These are phyloP conservation scores for Schizaphis graminum DNA, from an alignment of 2,888 invertebrate genomes.

Conservation along the genomic window DNA sequence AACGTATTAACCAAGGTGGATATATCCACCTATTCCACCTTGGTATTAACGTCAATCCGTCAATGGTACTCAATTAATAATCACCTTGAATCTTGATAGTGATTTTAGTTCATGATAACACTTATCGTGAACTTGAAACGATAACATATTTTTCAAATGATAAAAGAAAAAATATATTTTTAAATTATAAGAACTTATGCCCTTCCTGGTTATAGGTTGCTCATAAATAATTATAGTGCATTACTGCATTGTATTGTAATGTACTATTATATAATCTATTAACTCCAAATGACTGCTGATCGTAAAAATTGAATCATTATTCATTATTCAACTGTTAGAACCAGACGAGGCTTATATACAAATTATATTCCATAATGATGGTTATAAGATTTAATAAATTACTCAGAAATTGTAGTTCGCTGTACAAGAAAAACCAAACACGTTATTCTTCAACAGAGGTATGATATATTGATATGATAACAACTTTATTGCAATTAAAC, in stretches of 20 bases:
- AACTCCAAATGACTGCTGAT: background rate
- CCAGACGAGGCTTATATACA: background rate
- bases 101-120: background rate
- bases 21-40: too few relatives aligned
- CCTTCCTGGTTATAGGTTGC: background rate
- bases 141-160: background rate
- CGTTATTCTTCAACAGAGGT: slow-evolving; percentile 7
- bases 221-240: background rate
- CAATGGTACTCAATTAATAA: too few relatives aligned
- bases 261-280: background rate
- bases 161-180: background rate
- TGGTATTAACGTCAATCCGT: too few relatives aligned
- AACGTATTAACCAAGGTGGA: too few relatives aligned
- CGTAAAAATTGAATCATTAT: background rate
- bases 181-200: background rate
- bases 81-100: background rate
- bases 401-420: background rate
- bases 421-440: background rate
- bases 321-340: background rate
- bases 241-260: background rate
- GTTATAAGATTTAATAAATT: background rate
- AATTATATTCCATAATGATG: background rate
- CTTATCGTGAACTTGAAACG: background rate
- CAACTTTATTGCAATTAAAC: background rate
- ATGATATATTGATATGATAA: background rate